These are phyloP conservation scores for Sebastes nivosus DNA, from an alignment of 2,797 vertebrate genomes.

Conservation along the genomic window DNA sequence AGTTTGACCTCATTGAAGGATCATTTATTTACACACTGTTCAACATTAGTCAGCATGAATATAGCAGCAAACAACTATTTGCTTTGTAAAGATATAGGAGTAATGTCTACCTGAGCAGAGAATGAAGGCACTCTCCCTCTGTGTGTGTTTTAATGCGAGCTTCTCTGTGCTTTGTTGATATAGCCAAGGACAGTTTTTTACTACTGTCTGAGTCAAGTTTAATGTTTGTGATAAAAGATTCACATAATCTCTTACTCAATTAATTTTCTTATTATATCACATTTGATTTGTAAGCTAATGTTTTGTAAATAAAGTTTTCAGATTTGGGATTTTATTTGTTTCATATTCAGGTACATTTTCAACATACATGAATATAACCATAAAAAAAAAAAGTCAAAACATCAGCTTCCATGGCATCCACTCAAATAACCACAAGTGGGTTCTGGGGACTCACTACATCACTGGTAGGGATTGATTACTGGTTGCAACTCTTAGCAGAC, in stretches of 20 bases:
- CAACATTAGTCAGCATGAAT: not conserved
- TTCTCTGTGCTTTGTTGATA: too few relatives aligned
- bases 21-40: not conserved
- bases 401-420: not conserved
- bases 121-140: not conserved
- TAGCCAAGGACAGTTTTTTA: not conserved
- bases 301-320: not conserved
- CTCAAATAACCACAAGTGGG: not conserved
- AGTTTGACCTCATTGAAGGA: not conserved
- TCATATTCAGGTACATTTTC: too few relatives aligned
- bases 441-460: not conserved
- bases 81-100: not conserved
- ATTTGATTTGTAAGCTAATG: not conserved
- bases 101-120: not conserved
- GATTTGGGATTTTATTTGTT: not conserved
- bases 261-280: not conserved
- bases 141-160: too few relatives aligned
- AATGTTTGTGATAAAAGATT: not conserved
- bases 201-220: not conserved
- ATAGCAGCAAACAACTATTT: not conserved
- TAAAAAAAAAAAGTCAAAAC: too few relatives aligned
- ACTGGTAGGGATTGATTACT: conserved; percentile 1
- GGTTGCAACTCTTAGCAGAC: not conserved
- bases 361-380: not conserved
- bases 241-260: not conserved